Base-by-base conservation (phyloP, 1,140 invertebrate genomes). In the Chelonus insularis region DNA sequence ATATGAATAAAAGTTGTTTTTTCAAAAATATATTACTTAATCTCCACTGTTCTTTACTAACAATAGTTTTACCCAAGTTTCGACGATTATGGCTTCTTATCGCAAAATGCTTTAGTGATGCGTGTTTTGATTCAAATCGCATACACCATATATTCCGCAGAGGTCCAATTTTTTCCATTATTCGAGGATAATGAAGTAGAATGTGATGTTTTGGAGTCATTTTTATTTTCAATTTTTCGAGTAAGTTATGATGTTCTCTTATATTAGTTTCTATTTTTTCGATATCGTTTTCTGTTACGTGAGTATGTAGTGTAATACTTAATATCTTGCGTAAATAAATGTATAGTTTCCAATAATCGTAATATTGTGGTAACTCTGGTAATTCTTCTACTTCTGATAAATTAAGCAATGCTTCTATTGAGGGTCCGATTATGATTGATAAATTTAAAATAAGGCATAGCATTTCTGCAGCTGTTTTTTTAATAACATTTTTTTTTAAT, bases 91-190 rank as follows among this genome's bases (percentile, higher is more conserved):
- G 20, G 1, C 36, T 43, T 25, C 29, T 37, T 36, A 9, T 11
- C n/a, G 47, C 47, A 37, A 29, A 23, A 23, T 60, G 45, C 18
- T 56, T 62, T 14, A 48, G 23, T n/a, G 29, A 1, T 21, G 29
- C 8, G 23, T 62, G 60, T 34, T 56, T 48, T n/a, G 39, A 37
- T 37, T 62, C 52, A 37, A 48, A 62, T 4, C 52, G 51, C 43
- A 48, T 57, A n/a, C 37, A 21, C 43, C 60, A 57, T 25, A 57
- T 50, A 34, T 50, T 16, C 14, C 14, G 11, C 4, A 63, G 32
- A 25, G 55, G 55, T 9, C 61, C 55, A 14, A 32, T 12, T 20
- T 11, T 11, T 14, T 21, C 14, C 47, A 63, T 57, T 1, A 63
- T 51, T 11, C 4, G 32, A 48, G 41, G 16, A 51, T 63, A 63